Base-by-base conservation (phyloP, 2,888 invertebrate genomes). In the Stegophylla sp. region DNA sequence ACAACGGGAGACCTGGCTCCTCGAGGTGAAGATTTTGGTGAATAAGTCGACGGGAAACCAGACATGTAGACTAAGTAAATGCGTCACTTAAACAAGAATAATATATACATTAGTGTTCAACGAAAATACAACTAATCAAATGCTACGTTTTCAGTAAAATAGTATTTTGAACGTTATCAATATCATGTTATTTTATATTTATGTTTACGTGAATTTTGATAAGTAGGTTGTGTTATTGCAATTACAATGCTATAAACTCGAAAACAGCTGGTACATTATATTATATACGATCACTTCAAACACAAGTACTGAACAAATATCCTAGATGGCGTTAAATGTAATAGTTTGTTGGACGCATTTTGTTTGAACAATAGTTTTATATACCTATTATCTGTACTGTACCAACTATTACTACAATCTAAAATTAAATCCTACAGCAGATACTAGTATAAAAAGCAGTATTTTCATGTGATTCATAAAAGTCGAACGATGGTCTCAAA, bases 1-100 rank as follows among this genome's bases (percentile, higher is more conserved):
- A 97, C 96, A 85, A 96, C 96, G 85, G 97, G 97, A 86, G 96
- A 96, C 87, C 96, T 92, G 85, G 93, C 95, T 86, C 96, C 96
- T 88, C 94, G 90, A 85, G 95, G 96, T 85, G 96, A 96, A 85
- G 94, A 94, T 89, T 96, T 96, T 84, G 97, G 96, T 85, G 96
- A 97, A 90, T 95, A 94, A n/a, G 79, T 51, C 23, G 79, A 79
- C 79, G 79, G 79, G 61, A 79, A 79, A 67, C 79, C 71, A 17
- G 79, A 79, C 79, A 79, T 79, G 79, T 79, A 79, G 79, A 71
- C 69, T 48, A 59, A 48, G 28, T 79, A 26, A 34, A 23, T 28
- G 63, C 15, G 48, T 79, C 69, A 51, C 34, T 41, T 17, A n/a
- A 63, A 79, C 28, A 51, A 41, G 48, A 59, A 69, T 0, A n/a